A percentile compares a stretch with the other conserved stretches of the same genome.
These are phyloP conservation scores for Dreissena polymorpha DNA, from an alignment of 1,140 invertebrate genomes.

Conservation along the genomic window DNA sequence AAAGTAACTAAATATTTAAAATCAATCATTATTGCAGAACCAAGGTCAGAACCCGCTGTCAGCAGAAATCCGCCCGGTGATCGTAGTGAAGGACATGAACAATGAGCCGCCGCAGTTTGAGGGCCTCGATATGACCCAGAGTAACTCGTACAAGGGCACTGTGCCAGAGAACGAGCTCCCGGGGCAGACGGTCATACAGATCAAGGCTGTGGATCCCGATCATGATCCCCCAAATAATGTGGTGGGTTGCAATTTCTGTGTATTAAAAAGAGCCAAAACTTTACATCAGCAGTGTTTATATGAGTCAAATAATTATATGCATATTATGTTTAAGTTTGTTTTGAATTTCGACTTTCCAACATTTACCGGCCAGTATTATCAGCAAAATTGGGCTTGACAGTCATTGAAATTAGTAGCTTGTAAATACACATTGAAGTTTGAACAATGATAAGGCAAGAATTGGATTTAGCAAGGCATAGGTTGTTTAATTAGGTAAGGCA, in stretches of 20 bases:
- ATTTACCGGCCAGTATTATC: too few relatives aligned
- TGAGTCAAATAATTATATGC: not conserved
- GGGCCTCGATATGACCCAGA: conserved; percentile 60
- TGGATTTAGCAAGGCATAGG: too few relatives aligned
- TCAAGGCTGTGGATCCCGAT: conserved; percentile 71
- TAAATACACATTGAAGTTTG: too few relatives aligned
- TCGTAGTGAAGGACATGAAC: conserved; percentile 69
- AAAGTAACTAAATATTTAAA: too few relatives aligned
- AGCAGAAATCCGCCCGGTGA: conserved; percentile 64
- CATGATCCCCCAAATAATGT: conserved; percentile 64
- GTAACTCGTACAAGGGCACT: conserved; percentile 68
- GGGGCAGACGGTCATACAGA: conserved; percentile 66
- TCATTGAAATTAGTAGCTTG: too few relatives aligned
- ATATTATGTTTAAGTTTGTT: not conserved
- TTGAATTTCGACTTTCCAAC: too few relatives aligned
- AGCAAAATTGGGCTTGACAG: too few relatives aligned
- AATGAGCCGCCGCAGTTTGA: conserved; percentile 69
- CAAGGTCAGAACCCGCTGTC: conserved; percentile 65
- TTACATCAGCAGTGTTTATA: too few relatives aligned
- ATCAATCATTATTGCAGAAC: conserved; percentile 58
- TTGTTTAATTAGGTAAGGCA: too few relatives aligned
- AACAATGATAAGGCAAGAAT: too few relatives aligned
- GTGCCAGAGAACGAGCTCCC: conserved; percentile 67
- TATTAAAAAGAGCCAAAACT: not conserved
- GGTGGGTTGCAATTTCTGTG: conserved; percentile 45